These are phyloP conservation scores for Willisornis vidua DNA, from an alignment of 2,113 vertebrate species.

Conservation along the genomic window DNA sequence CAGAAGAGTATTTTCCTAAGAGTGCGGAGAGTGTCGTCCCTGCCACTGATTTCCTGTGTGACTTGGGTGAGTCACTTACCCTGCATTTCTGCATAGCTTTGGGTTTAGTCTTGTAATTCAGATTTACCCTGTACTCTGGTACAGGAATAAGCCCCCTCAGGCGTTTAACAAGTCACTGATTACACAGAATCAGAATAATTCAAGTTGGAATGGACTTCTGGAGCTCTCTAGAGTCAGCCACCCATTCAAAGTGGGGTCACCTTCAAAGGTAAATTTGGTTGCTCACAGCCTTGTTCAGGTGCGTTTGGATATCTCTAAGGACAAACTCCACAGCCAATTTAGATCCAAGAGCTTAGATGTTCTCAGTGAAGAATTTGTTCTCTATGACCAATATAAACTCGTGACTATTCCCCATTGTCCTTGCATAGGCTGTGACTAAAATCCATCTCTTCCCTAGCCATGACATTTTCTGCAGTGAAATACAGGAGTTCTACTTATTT, in stretches of 20 bases:
- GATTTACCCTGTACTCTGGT: not conserved
- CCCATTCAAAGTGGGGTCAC: not conserved
- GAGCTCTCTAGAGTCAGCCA: not conserved
- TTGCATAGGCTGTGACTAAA: not conserved
- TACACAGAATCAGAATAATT: not conserved
- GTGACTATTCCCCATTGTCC: not conserved
- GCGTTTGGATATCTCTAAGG: not conserved
- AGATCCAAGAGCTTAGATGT: not conserved
- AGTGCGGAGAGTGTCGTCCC: not conserved
- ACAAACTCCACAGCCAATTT: not conserved
- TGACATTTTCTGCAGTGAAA: not conserved
- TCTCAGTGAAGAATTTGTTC: not conserved
- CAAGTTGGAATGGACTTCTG: not conserved
- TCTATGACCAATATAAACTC: not conserved
- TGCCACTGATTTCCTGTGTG: not conserved
- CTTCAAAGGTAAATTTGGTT: not conserved
- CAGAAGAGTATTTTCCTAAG: not conserved
- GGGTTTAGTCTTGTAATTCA: not conserved
- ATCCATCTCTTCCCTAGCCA: not conserved
- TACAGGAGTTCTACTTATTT: not conserved
- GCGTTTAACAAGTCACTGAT: not conserved
- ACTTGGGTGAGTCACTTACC: not conserved
- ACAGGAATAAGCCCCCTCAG: not conserved
- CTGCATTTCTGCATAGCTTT: not conserved
- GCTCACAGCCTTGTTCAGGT: not conserved